Evolutionary conservation across 2,797 vertebrate species (phyloP).

Genomic region (Potorous gilbertii): DNA sequence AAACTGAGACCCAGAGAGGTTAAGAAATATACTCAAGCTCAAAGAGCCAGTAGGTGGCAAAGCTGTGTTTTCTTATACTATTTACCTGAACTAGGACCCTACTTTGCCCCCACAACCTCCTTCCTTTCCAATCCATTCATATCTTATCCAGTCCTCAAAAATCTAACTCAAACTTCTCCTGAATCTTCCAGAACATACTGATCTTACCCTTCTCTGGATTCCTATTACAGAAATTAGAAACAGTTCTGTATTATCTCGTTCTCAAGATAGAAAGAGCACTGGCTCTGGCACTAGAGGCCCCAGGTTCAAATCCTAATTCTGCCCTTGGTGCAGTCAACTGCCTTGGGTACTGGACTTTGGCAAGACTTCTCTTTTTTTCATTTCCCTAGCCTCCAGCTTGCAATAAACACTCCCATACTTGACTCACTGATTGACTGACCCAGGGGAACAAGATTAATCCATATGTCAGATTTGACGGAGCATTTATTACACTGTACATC

Average conservation of each 20-base stretch:
- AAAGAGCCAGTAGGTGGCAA: background rate
- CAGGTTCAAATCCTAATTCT: background rate
- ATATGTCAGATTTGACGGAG: conserved; percentile 20
- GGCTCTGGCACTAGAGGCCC: background rate
- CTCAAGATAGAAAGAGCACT: background rate
- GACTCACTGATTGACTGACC: conserved; percentile 18
- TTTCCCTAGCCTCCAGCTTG: background rate
- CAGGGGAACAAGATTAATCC: conserved; percentile 22
- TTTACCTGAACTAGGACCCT: background rate
- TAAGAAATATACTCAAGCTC: background rate
- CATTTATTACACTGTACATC: conserved; percentile 24
- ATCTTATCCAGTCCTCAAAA: conserved; percentile 8
- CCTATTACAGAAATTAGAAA: background rate
- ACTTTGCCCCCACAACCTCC: background rate
- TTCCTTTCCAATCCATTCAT: background rate
- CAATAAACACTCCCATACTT: conserved; percentile 35
- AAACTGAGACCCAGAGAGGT: background rate
- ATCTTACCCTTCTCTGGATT: conserved; percentile 32
- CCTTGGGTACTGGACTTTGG: background rate
- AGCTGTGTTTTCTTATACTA: background rate
- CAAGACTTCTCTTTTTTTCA: background rate
- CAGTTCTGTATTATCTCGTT: conserved; percentile 34
- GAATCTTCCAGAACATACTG: conserved; percentile 17
- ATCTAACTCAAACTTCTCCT: background rate
- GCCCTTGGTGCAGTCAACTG: background rate